These are phyloP conservation scores for Eubasilissa splendida DNA, from an alignment of 2,888 invertebrate genomes.

Conservation along the genomic window DNA sequence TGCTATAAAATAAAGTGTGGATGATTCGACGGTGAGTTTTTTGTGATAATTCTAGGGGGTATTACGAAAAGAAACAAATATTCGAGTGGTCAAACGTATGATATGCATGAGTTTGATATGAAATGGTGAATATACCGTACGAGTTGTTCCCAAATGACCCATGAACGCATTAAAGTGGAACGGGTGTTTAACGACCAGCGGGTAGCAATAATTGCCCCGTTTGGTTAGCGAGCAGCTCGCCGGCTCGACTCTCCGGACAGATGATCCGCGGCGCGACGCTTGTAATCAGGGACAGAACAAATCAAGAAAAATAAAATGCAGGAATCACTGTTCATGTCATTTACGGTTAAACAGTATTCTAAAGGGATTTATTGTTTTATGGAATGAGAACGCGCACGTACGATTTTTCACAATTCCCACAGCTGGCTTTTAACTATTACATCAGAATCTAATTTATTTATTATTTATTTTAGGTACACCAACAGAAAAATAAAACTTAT, in stretches of 20 bases:
- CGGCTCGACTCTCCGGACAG: not conserved
- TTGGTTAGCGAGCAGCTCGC: slow-evolving; percentile 18
- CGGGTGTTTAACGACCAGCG: slow-evolving; percentile 22
- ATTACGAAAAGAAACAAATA: not conserved
- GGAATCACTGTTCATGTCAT: too few species aligned
- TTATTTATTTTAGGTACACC: too few species aligned
- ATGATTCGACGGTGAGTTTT: too few species aligned
- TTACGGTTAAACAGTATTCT: too few species aligned
- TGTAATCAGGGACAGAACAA: not conserved
- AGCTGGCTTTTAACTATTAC: too few species aligned
- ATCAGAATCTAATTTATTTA: too few species aligned
- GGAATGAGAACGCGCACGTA: too few species aligned
- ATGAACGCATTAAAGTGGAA: slow-evolving; percentile 11
- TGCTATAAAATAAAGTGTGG: too few species aligned
- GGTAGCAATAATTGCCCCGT: slow-evolving; percentile 8
- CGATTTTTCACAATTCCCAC: too few species aligned
- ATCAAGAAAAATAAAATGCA: not conserved
- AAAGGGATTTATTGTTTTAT: too few species aligned
- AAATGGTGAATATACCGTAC: slow-evolving; percentile 1
- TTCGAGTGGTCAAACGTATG: not conserved
- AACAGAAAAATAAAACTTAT: too few species aligned
- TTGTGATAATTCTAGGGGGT: not conserved
- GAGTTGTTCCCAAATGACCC: not conserved
- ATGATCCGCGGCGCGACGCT: not conserved
- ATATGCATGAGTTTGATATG: not conserved